A percentile compares a stretch with the other conserved stretches of the same genome.
Conservation (phyloP, 1,140 invertebrate genomes). For the Aphis craccivora region DNA sequence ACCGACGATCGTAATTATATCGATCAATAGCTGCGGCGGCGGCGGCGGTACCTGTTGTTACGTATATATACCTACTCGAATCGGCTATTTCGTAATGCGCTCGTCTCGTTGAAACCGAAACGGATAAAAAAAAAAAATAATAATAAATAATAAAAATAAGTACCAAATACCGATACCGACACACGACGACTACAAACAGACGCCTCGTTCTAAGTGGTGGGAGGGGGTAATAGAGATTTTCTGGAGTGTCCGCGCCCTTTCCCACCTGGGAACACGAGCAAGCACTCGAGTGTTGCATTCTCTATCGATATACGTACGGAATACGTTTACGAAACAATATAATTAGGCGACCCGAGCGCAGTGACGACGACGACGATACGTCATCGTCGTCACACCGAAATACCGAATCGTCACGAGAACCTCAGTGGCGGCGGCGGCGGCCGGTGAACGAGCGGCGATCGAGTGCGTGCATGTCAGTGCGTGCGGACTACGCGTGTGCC, state of each 20-base stretch:
- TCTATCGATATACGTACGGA: not conserved
- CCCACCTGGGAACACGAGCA: not conserved
- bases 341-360: not conserved
- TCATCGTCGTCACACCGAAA: not conserved
- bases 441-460: not conserved
- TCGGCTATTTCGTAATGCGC: not conserved
- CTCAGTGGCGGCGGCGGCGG: not conserved
- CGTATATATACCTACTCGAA: not conserved
- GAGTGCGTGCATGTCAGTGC: not conserved
- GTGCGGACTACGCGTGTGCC: not conserved
- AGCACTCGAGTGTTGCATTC: not conserved
- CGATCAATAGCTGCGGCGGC: not conserved
- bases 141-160: too few species aligned
- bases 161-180: not conserved
- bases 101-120: not conserved
- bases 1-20: not conserved
- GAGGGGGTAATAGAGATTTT: not conserved
- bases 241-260: not conserved
- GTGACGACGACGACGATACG: slow-evolving; percentile 1
- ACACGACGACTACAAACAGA: not conserved
- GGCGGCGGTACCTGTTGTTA: too few species aligned
- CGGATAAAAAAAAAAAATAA: not conserved
- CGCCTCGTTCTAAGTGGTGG: not conserved
- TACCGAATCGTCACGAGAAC: slow-evolving; percentile 1
- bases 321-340: not conserved